phyloP scores from a whole-genome alignment of 2,888 invertebrate species.

The Apotomis turbidana region DNA sequence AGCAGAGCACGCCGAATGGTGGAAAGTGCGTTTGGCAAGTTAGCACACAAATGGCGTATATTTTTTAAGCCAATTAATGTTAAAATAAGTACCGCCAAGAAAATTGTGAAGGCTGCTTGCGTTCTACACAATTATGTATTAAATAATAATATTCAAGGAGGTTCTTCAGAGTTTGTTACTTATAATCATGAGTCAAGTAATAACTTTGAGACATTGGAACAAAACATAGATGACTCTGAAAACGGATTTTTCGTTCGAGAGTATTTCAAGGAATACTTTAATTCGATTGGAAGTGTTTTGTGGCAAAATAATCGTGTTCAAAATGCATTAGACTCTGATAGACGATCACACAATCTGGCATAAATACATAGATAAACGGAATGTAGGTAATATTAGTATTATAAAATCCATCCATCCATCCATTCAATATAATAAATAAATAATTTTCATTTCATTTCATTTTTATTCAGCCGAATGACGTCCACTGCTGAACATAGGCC shows the following conservation, averaged over 20 bases:
- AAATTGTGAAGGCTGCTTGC: conserved; percentile 38
- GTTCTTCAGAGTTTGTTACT: conserved; percentile 12
- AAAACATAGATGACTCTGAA: conserved; percentile 35
- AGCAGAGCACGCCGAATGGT: conserved; percentile 37
- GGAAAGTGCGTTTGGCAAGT: conserved; percentile 36
- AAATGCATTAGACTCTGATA: conserved; percentile 13
- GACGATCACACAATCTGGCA: conserved; percentile 24
- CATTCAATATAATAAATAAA: too few relatives aligned
- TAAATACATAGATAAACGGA: not conserved
- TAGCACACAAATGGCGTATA: conserved; percentile 30
- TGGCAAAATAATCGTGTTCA: conserved; percentile 37
- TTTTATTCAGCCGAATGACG: too few relatives aligned
- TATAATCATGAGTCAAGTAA: conserved; percentile 32
- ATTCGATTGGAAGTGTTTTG: conserved; percentile 38
- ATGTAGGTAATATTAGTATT: not conserved
- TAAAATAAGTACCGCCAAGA: conserved; percentile 37
- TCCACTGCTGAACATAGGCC: too few relatives aligned
- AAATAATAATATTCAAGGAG: conserved; percentile 18
- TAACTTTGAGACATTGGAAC: conserved; percentile 27
- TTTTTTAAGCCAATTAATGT: conserved; percentile 34
- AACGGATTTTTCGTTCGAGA: conserved; percentile 19
- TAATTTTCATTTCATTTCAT: too few relatives aligned
- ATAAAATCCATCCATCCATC: too few relatives aligned
- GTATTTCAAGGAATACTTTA: conserved; percentile 40
- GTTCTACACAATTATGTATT: conserved; percentile 34